These are phyloP conservation scores for Leptosomus discolor DNA, from an alignment of 2,113 vertebrate species.

Conservation along the genomic window DNA sequence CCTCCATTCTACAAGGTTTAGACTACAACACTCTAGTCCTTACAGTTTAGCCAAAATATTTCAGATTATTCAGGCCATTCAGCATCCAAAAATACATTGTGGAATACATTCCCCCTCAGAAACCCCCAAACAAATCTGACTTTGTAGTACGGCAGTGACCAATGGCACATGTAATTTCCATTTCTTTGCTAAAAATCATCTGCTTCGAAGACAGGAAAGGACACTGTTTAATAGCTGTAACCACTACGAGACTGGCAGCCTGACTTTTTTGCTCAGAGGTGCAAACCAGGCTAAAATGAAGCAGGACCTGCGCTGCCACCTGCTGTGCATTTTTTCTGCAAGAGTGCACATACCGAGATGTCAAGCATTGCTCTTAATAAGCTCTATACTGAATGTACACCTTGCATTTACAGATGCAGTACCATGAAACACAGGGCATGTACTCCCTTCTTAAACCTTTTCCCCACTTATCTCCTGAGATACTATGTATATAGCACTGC, in stretches of 20 bases:
- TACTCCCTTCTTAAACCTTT: background rate
- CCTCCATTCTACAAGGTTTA: background rate
- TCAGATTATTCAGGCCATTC: background rate
- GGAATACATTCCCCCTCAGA: background rate
- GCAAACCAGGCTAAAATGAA: background rate
- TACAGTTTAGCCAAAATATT: background rate
- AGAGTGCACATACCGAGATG: background rate
- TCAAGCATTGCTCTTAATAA: background rate
- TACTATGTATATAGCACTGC: background rate
- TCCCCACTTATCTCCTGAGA: background rate
- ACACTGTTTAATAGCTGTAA: background rate
- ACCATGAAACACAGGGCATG: background rate
- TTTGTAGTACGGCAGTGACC: background rate
- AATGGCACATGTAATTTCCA: background rate
- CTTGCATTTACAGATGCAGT: background rate
- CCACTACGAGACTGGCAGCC: background rate
- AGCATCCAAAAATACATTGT: background rate
- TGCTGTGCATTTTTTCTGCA: background rate
- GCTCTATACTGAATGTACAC: background rate
- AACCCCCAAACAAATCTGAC: background rate
- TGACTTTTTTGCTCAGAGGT: background rate
- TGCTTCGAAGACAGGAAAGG: background rate
- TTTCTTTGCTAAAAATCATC: background rate
- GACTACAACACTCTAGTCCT: background rate
- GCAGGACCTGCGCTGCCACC: conserved; percentile 21